Evolutionary conservation across 2,888 invertebrate species (phyloP), one percentile per base, ranked within the genome.

Genomic region (Aspidiotus destructor): DNA sequence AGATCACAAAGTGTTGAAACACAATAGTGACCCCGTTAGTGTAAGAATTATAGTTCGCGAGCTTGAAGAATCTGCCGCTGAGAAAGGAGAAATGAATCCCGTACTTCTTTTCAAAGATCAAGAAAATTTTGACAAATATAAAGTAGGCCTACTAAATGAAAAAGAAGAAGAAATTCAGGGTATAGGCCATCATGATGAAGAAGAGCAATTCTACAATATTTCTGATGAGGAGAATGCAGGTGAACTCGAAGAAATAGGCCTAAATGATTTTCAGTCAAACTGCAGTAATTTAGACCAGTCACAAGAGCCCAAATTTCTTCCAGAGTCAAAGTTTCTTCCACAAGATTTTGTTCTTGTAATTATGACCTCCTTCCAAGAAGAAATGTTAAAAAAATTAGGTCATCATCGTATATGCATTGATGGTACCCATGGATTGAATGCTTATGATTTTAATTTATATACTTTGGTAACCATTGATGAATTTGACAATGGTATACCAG

Each of bases 401-500:
- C 11, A n/a, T 55, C 9, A 48, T 48, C 9, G 9, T 10, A 48
- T 48, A 48, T 48, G 48, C 48, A 55, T 55, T 15, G 55, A 55
- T 55, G 55, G 55, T n/a, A 55, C 55, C 9, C 55, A 55, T 55
- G 55, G 55, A 8, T 55, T 55, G 8, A 55, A 55, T 55, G 10
- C 41, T 7, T 61, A 61, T 16, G 42, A 42, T 15, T 40, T 40
- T 61, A 6, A 61, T 7, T 42, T 61, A 15, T 10, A 40, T 61
- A 13, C 61, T 7, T 40, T 61, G 28, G 41, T 61, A 6, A 61
- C 42, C 28, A 42, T 61, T 15, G 61, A 61, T 44, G 61, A 61
- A 41, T 61, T 41, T 42, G 42, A 15, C 8, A 61, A 61, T 61
- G 61, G 61, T 7, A 8, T 61, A n/a, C 61, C 61, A n/a, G 42